phyloP scores from a whole-genome alignment of 2,888 invertebrate genomes.

The Vanessa cardui region DNA sequence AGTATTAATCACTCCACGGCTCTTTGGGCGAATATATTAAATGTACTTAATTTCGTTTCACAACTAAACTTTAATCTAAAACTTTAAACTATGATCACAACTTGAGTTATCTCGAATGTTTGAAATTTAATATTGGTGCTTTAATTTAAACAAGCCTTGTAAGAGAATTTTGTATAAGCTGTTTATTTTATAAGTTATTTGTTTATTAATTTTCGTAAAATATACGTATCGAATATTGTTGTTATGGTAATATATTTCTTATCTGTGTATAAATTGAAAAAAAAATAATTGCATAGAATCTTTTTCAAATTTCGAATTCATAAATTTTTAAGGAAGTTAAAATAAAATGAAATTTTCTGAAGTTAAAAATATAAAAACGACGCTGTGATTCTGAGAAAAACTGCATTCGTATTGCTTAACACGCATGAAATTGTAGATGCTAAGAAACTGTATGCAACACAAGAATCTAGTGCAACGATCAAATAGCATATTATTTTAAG shows the following conservation, averaged over 20 bases:
- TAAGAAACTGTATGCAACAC: slow-evolving; percentile 24
- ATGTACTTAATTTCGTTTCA: neutral
- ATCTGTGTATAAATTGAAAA: neutral
- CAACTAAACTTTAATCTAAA: neutral
- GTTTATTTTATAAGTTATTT: slow-evolving; percentile 1
- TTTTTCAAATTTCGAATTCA: slow-evolving; percentile 7
- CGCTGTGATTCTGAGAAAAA: slow-evolving; percentile 24
- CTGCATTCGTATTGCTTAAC: slow-evolving; percentile 26
- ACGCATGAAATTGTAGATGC: slow-evolving; percentile 8
- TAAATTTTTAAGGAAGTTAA: slow-evolving; percentile 14
- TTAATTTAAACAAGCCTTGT: neutral
- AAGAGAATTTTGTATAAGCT: slow-evolving; percentile 2
- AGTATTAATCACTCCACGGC: slow-evolving; percentile 1
- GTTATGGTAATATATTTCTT: neutral
- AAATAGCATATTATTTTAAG: neutral
- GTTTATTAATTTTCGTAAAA: neutral
- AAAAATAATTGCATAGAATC: neutral
- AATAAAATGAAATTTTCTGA: slow-evolving; percentile 6
- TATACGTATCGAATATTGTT: neutral
- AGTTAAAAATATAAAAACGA: slow-evolving; percentile 22
- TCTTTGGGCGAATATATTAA: neutral
- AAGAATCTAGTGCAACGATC: slow-evolving; percentile 3
- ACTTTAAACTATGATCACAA: neutral
- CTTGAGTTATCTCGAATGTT: neutral
- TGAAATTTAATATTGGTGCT: slow-evolving; percentile 13